Evolutionary conservation across 2,113 vertebrate genomes (phyloP).

Genomic region (Saimiri boliviensis): DNA sequence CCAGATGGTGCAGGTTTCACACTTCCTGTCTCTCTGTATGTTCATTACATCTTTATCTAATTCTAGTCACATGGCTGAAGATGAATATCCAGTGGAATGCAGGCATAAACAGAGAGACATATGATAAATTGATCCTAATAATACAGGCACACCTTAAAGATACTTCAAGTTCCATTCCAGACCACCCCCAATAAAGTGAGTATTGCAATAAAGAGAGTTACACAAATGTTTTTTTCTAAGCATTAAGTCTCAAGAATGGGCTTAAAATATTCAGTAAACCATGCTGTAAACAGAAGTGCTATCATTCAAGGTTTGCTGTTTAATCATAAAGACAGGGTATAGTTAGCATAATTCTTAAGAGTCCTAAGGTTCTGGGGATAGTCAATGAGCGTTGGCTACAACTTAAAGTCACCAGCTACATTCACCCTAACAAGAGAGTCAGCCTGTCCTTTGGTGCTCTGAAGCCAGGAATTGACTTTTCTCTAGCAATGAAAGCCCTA

Average conservation of each 20-base stretch:
- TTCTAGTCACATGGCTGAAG: neutral
- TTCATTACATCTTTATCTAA: neutral
- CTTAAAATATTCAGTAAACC: neutral
- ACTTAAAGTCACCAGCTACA: neutral
- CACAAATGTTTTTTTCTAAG: neutral
- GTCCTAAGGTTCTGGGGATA: neutral
- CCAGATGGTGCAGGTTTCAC: neutral
- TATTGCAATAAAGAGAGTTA: neutral
- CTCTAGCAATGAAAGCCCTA: neutral
- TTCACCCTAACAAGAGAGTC: neutral
- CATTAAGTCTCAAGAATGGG: neutral
- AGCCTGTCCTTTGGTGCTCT: neutral
- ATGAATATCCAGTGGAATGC: neutral
- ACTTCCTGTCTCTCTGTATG: neutral
- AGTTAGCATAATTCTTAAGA: neutral
- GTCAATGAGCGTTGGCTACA: neutral
- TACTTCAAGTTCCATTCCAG: neutral
- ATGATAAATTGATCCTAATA: neutral
- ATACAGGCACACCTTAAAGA: neutral
- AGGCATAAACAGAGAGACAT: neutral
- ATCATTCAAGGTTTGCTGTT: neutral
- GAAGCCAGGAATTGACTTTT: neutral
- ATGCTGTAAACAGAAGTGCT: neutral
- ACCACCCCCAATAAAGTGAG: neutral
- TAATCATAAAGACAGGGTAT: neutral